Evolutionary conservation across 2,113 vertebrate genomes (phyloP).

Genomic region (Spilogale gracilis): DNA sequence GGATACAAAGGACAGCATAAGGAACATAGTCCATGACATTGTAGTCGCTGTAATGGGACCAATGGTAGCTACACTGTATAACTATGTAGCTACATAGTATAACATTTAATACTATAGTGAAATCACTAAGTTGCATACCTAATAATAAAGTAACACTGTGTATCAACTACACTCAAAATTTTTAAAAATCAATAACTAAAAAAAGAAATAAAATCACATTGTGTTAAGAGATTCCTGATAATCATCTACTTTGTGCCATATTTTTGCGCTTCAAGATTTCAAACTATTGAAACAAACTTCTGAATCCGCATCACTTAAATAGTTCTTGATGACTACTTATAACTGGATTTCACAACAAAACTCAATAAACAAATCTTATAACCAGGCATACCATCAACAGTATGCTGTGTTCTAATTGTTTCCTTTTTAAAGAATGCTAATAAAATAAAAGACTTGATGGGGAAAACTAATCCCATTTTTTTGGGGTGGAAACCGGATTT

Average conservation of each 20-base stretch:
- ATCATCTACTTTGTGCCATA: rapidly evolving
- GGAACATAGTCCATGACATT: neutral
- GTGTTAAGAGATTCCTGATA: neutral
- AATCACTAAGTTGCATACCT: neutral
- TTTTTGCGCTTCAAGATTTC: neutral
- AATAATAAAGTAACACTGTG: neutral
- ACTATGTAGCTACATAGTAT: no score
- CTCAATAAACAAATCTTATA: neutral
- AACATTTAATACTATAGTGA: no score
- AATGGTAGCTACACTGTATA: neutral
- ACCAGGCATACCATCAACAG: rapidly evolving
- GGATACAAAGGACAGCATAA: neutral
- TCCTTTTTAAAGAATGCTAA: neutral
- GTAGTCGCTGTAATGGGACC: neutral
- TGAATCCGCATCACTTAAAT: rapidly evolving
- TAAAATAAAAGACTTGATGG: neutral
- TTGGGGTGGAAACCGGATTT: no score
- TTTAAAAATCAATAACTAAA: neutral
- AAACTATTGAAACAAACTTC: neutral
- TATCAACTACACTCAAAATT: neutral
- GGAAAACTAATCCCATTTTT: neutral
- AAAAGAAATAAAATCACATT: neutral
- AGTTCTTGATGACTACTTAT: no score
- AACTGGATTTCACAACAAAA: neutral
- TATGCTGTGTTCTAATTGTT: neutral